A percentile compares a stretch with the other conserved stretches of the same genome.
Evolutionary conservation across 2,797 vertebrate genomes (phyloP).

Genomic region (Euphonia xanthogaster): DNA sequence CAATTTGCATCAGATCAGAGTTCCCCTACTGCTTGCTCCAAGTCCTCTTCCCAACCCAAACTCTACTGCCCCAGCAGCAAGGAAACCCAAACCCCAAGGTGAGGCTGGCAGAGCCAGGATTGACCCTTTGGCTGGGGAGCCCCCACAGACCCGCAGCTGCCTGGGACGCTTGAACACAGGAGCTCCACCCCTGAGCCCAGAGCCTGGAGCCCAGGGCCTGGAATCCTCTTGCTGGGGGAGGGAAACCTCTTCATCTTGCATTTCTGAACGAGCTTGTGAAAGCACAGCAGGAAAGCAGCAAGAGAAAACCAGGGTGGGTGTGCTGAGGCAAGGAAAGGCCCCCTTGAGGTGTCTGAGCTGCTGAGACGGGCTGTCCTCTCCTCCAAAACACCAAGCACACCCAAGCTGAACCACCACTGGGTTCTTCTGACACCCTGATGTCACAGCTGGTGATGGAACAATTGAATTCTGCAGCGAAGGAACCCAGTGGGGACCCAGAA

Average conservation of each 20-base stretch:
- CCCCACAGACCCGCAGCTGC: not conserved
- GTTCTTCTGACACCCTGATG: not conserved
- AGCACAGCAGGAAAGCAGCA: not conserved
- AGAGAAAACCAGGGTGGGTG: not conserved
- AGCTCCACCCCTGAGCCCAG: not conserved
- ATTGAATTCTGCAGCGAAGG: not conserved
- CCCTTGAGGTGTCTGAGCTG: not conserved
- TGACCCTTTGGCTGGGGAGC: fast-evolving
- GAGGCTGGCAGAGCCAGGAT: not conserved
- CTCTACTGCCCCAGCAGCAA: not conserved
- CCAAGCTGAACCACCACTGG: too few species aligned
- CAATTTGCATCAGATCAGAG: not conserved
- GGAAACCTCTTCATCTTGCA: not conserved
- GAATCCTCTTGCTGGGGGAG: not conserved
- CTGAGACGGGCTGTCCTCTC: not conserved
- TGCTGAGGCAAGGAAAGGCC: not conserved
- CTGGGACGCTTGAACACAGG: not conserved
- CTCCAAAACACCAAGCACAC: not conserved
- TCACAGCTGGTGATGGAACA: not conserved
- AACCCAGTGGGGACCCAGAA: not conserved
- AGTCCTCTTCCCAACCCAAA: not conserved
- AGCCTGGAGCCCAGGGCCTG: not conserved
- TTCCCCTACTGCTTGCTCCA: not conserved
- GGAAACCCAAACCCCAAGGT: not conserved
- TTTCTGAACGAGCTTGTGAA: not conserved